These are phyloP conservation scores for Mola mola DNA, from an alignment of 2,113 vertebrate species.

Conservation along the genomic window DNA sequence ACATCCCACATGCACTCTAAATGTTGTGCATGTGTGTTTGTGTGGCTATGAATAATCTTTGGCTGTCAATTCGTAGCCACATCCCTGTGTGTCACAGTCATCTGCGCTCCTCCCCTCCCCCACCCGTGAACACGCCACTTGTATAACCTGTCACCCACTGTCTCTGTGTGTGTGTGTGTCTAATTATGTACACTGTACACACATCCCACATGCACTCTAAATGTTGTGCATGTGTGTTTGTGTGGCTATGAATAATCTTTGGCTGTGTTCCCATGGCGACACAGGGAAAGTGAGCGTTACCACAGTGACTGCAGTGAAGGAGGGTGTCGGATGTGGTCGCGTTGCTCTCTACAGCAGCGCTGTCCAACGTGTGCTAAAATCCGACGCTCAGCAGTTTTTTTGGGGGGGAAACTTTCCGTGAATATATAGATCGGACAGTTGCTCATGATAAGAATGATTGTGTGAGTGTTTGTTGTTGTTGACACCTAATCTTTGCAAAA, in stretches of 20 bases:
- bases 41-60: slow-evolving; percentile 51
- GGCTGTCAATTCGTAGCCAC: too few species aligned
- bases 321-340: slow-evolving; percentile 46
- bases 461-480: too few species aligned
- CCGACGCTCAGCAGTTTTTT: too few species aligned
- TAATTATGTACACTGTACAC: neutral
- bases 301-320: slow-evolving; percentile 62
- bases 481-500: too few species aligned
- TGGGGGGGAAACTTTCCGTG: too few species aligned
- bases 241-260: slow-evolving; percentile 51
- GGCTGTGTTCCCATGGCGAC: slow-evolving; percentile 78
- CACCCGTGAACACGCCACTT: slow-evolving; percentile 21
- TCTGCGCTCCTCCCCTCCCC: neutral
- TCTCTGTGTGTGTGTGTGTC: slow-evolving; percentile 27
- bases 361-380: too few species aligned
- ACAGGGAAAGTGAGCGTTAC: slow-evolving; percentile 69
- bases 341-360: slow-evolving; percentile 3
- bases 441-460: too few species aligned
- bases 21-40: neutral
- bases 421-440: too few species aligned
- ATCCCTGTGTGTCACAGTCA: slow-evolving; percentile 1
- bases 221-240: neutral
- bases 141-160: slow-evolving; percentile 22
- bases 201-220: slow-evolving; percentile 1
- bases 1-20: slow-evolving; percentile 1